Conservation (phyloP, 2,888 invertebrate genomes). For the Limnephilus rhombicus region DNA sequence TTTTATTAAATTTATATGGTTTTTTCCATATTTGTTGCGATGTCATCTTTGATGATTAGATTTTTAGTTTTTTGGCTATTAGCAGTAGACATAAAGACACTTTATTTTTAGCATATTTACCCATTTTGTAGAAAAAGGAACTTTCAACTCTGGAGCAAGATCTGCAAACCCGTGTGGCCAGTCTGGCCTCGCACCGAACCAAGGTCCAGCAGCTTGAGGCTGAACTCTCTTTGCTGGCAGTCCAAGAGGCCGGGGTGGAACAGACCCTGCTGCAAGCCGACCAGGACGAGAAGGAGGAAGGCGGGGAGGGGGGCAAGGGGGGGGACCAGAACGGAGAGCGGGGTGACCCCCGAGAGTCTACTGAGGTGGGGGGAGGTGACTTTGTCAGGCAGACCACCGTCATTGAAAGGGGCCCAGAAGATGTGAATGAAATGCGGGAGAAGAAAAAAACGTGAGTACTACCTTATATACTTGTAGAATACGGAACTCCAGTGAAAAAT, state of each 20-base stretch:
- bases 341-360: not conserved
- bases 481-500: no score
- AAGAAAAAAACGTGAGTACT: slow-evolving; percentile 62
- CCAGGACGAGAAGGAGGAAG: slow-evolving; percentile 35
- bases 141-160: slow-evolving; percentile 84
- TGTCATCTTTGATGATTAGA: no score
- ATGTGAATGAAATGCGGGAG: slow-evolving; percentile 61
- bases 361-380: not conserved
- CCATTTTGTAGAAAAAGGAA: slow-evolving; percentile 81
- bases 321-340: slow-evolving; percentile 29
- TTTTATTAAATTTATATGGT: no score
- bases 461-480: not conserved
- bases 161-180: slow-evolving; percentile 80
- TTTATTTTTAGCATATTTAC: not conserved
- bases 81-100: not conserved
- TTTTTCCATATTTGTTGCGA: no score
- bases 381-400: slow-evolving; percentile 52
- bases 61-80: no score
- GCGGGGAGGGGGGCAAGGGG: slow-evolving; percentile 34
- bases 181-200: slow-evolving; percentile 80
- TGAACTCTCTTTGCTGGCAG: slow-evolving; percentile 82
- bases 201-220: slow-evolving; percentile 85
- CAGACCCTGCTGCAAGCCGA: slow-evolving; percentile 70
- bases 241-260: slow-evolving; percentile 78
- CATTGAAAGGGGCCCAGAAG: slow-evolving; percentile 56